Percentiles rank a stretch among this genome's conserved stretches.
phyloP scores from a whole-genome alignment of 2,888 invertebrate genomes.

The Monoplex corrugatus region DNA sequence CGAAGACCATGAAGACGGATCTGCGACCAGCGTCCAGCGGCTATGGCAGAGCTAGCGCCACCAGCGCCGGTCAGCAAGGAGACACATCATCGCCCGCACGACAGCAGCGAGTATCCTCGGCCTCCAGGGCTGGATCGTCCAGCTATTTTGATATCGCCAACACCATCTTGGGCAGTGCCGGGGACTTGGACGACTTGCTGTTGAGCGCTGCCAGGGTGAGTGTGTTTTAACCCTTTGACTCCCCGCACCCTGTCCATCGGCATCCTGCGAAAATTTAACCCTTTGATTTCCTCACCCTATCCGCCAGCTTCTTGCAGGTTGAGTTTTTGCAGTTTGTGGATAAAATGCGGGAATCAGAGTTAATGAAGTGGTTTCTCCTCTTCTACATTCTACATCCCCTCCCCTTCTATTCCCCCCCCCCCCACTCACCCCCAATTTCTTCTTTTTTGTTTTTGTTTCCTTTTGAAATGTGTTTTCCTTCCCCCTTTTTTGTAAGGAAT shows the following conservation, averaged over 20 bases:
- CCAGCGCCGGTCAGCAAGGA: neutral
- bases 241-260: neutral
- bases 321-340: neutral
- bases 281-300: neutral
- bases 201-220: slow-evolving; percentile 75
- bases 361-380: neutral
- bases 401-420: neutral
- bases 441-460: no score
- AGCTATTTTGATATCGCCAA: slow-evolving; percentile 76
- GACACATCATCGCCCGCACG: neutral
- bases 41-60: neutral
- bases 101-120: slow-evolving; percentile 46
- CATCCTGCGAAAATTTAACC: neutral
- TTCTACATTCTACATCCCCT: neutral
- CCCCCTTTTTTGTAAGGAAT: no score
- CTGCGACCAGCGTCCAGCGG: neutral
- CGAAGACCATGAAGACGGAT: slow-evolving; percentile 30
- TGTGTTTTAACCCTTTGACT: no score
- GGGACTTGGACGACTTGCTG: slow-evolving; percentile 74
- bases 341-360: neutral
- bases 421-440: neutral
- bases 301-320: neutral
- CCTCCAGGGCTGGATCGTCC: slow-evolving; percentile 51
- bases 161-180: slow-evolving; percentile 70
- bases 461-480: no score